A percentile compares a stretch with the other conserved stretches of the same genome.
Conservation (phyloP, 2,113 vertebrate genomes). For the Zeus faber region DNA sequence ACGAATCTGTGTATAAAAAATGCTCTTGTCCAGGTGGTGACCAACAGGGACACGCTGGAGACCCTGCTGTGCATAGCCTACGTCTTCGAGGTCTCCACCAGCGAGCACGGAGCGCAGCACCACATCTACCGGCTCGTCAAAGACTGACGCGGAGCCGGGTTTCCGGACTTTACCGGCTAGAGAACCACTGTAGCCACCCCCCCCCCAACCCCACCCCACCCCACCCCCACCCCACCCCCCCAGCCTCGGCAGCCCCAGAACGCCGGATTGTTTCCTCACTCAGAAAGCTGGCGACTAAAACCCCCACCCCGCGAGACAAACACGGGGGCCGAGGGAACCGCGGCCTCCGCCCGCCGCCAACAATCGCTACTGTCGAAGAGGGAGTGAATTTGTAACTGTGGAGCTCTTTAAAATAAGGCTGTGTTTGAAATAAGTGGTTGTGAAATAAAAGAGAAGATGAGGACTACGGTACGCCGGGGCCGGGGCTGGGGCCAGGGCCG, state of each 20-base stretch:
- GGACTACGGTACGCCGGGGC: constrained; percentile 30
- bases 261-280: too few species aligned
- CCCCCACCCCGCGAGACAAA: too few species aligned
- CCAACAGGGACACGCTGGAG: constrained; percentile 93
- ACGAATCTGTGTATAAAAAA: too few species aligned
- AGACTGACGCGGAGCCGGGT: constrained; percentile 76
- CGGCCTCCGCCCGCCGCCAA: constrained; percentile 26
- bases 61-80: constrained; percentile 90
- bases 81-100: constrained; percentile 93
- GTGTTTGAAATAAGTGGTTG: constrained; percentile 28
- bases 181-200: constrained; percentile 47
- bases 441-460: constrained; percentile 21
- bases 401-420: constrained; percentile 31
- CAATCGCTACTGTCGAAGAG: constrained; percentile 38
- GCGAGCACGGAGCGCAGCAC: constrained; percentile 91
- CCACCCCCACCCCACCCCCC: too few species aligned
- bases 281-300: too few species aligned
- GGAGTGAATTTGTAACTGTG: constrained; percentile 36
- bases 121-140: constrained; percentile 96
- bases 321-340: constrained; percentile 32
- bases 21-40: constrained; percentile 97
- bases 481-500: too few species aligned
- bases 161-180: constrained; percentile 38
- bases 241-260: too few species aligned
- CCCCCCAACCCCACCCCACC: constrained; percentile 37